Evolutionary conservation across 2,797 vertebrate genomes (phyloP).

Genomic region (Lophotriccus pileatus): DNA sequence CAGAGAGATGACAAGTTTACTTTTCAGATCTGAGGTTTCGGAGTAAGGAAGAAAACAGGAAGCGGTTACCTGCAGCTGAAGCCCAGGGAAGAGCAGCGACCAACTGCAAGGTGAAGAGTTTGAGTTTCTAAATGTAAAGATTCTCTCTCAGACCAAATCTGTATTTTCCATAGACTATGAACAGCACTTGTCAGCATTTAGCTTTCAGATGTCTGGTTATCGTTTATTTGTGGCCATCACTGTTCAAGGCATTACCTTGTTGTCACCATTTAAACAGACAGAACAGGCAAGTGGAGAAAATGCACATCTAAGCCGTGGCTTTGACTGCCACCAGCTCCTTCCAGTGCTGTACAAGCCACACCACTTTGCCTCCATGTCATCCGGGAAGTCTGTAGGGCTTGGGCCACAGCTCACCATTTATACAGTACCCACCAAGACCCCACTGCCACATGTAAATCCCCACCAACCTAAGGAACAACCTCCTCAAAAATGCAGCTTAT

Average conservation of each 20-base stretch:
- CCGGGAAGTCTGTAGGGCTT: not conserved
- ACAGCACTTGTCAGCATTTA: accelerated
- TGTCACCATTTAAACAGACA: not conserved
- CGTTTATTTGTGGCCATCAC: not conserved
- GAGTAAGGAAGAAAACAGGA: conserved; percentile 40
- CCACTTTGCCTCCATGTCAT: too few relatives aligned
- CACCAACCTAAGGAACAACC: not conserved
- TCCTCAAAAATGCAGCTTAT: not conserved
- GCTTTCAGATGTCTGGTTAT: not conserved
- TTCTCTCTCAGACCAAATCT: not conserved
- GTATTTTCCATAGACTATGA: accelerated
- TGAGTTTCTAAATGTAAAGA: not conserved
- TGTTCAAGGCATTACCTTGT: not conserved
- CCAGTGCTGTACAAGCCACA: not conserved
- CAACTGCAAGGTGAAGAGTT: not conserved
- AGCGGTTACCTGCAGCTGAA: not conserved
- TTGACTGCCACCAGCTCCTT: not conserved
- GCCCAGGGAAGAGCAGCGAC: not conserved
- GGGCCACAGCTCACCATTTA: not conserved
- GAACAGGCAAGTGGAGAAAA: not conserved
- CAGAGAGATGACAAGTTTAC: not conserved
- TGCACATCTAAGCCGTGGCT: accelerated
- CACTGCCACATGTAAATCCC: accelerated
- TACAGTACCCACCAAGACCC: not conserved
- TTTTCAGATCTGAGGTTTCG: conserved; percentile 5